Percentiles rank a stretch among this genome's conserved stretches.
phyloP scores from a whole-genome alignment of 2,113 vertebrate genomes.

The Pomatorhinus ruficollis region DNA sequence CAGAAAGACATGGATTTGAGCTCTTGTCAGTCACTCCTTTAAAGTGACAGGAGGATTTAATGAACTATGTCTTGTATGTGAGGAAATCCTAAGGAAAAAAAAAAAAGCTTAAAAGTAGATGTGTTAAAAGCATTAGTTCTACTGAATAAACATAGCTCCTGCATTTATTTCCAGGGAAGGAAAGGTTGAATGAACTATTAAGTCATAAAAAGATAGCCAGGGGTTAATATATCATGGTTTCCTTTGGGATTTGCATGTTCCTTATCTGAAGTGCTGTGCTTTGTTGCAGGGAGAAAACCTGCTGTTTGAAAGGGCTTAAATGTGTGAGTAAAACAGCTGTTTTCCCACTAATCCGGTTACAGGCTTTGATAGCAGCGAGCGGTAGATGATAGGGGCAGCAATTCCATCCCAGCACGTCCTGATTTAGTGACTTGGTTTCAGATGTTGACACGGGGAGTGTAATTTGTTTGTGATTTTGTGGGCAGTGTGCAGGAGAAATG shows the following conservation, averaged over 20 bases:
- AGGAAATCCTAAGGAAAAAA: not conserved
- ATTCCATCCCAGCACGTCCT: conserved; percentile 59
- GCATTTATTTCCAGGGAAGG: not conserved
- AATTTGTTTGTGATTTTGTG: conserved; percentile 66
- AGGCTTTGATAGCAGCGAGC: conserved; percentile 68
- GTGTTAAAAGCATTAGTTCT: conserved; percentile 8
- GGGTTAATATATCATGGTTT: conserved; percentile 42
- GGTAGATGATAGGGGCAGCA: conserved; percentile 60
- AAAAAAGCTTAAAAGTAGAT: not conserved
- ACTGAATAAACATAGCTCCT: not conserved
- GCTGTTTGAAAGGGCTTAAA: conserved; percentile 67
- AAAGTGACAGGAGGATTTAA: conserved; percentile 31
- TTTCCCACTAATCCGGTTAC: conserved; percentile 71
- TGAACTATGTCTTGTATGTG: not conserved
- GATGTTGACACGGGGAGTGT: conserved; percentile 57
- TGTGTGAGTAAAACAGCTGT: conserved; percentile 55
- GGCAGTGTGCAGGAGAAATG: not conserved
- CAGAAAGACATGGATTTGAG: conserved; percentile 28
- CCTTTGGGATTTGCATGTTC: conserved; percentile 53
- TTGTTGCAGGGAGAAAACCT: conserved; percentile 67
- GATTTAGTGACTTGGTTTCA: conserved; percentile 68
- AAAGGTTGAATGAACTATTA: not conserved
- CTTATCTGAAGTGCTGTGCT: conserved; percentile 43
- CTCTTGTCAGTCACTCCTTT: conserved; percentile 3
- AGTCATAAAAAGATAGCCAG: not conserved